These are phyloP conservation scores for Eriosoma lanigerum DNA, from an alignment of 1,140 invertebrate species.

Conservation along the genomic window DNA sequence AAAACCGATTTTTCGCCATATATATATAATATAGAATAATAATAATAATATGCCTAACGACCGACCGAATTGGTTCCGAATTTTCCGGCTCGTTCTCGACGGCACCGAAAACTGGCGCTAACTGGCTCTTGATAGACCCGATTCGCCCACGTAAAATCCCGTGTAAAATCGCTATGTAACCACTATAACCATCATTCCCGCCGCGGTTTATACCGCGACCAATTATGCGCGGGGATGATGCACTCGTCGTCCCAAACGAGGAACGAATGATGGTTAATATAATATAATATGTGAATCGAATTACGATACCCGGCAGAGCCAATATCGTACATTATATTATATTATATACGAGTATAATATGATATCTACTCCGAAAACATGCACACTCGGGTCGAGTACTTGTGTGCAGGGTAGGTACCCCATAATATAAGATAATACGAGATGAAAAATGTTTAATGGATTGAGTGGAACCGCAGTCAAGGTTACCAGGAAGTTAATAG, in stretches of 20 bases:
- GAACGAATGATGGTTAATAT: slow-evolving; percentile 13
- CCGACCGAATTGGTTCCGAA: slow-evolving; percentile 11
- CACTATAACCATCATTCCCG: not conserved
- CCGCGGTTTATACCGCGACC: not conserved
- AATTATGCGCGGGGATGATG: not conserved
- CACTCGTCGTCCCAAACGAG: not conserved
- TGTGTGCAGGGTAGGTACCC: no score
- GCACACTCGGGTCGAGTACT: no score
- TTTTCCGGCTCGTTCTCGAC: slow-evolving; percentile 47
- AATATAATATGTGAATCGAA: slow-evolving; percentile 6
- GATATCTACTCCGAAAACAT: no score
- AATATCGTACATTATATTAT: no score
- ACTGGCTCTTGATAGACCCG: slow-evolving; percentile 31
- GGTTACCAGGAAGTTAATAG: no score
- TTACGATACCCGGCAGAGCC: no score
- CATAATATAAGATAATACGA: no score
- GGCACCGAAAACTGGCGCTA: slow-evolving; percentile 33
- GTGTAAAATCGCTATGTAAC: slow-evolving; percentile 12
- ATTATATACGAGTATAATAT: no score
- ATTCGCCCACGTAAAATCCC: not conserved
- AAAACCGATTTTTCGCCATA: slow-evolving; percentile 11
- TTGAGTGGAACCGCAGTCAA: no score
- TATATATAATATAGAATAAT: not conserved
- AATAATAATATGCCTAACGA: not conserved
- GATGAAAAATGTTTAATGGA: no score